Percentiles rank a stretch among this genome's conserved stretches.
Conservation (phyloP, 2,888 invertebrate genomes). For the Pherbina coryleti region DNA sequence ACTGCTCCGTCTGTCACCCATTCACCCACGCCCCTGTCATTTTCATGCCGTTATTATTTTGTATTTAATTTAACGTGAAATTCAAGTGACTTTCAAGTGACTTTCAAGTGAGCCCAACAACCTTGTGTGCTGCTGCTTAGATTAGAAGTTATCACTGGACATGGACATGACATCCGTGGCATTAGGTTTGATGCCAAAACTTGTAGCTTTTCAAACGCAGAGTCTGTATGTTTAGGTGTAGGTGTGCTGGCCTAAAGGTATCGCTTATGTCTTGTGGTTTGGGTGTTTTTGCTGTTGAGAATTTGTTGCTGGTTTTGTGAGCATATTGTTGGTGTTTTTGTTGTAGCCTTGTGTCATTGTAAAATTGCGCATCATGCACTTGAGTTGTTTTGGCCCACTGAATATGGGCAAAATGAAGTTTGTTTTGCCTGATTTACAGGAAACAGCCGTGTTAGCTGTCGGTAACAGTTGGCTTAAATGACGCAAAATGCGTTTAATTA, state of each 20-base stretch:
- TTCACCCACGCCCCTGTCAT: constrained; percentile 13
- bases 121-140: not conserved
- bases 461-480: constrained; percentile 43
- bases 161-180: constrained; percentile 9
- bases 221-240: not conserved
- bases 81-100: constrained; percentile 32
- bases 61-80: constrained; percentile 40
- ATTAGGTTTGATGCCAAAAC: constrained; percentile 10
- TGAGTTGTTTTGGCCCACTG: not conserved
- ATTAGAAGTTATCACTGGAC: constrained; percentile 26
- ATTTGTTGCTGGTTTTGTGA: not conserved
- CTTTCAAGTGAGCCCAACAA: constrained; percentile 22
- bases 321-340: not conserved
- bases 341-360: not conserved
- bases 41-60: constrained; percentile 38
- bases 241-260: not conserved
- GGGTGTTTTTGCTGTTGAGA: not conserved
- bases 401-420: constrained; percentile 6
- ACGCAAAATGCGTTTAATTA: constrained; percentile 40
- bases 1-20: not conserved
- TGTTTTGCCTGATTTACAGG: constrained; percentile 36
- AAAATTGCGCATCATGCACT: constrained; percentile 17
- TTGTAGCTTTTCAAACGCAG: not conserved
- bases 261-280: not conserved
- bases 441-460: constrained; percentile 43